Evolutionary conservation across 92 coral and sea anemone genomes (phyloP).

Genomic region (Pocillopora grandis): DNA sequence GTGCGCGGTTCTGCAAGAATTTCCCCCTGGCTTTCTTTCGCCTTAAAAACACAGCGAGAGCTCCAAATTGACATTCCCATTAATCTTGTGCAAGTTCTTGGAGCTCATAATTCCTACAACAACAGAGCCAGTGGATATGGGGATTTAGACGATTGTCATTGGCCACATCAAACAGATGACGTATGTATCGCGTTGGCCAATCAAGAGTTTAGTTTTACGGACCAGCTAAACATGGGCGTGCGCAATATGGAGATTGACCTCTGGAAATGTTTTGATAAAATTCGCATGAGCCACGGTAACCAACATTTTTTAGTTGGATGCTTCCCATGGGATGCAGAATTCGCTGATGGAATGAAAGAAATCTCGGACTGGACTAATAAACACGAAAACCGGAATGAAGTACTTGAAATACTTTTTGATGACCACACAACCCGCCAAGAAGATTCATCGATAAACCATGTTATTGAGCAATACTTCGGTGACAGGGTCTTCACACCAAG

Average conservation of each 20-base stretch:
- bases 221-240: conserved; percentile 77
- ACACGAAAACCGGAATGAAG: conserved; percentile 62
- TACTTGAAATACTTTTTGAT: conserved; percentile 68
- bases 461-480: conserved; percentile 63
- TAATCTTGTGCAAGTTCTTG: conserved; percentile 68
- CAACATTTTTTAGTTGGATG: conserved; percentile 63
- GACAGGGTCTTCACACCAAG: conserved; percentile 74
- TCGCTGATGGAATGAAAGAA: conserved; percentile 72
- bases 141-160: conserved; percentile 70
- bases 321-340: conserved; percentile 81
- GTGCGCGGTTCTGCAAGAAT: conserved; percentile 66
- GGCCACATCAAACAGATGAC: conserved; percentile 68
- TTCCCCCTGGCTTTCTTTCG: conserved; percentile 72
- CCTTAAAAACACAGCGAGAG: conserved; percentile 80
- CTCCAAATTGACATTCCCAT: conserved; percentile 63
- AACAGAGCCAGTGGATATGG: conserved; percentile 84
- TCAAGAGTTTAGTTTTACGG: conserved; percentile 92
- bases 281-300: conserved; percentile 79
- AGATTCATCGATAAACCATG: conserved; percentile 54
- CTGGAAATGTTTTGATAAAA: conserved; percentile 85
- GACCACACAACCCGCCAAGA: conserved; percentile 73
- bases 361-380: conserved; percentile 71
- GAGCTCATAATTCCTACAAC: conserved; percentile 79
- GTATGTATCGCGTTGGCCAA: conserved; percentile 77
- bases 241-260: conserved; percentile 80